Evolutionary conservation across 1,140 invertebrate genomes (phyloP), one percentile per base, ranked within the genome.

Genomic region (Leptestheria dahalacensis): DNA sequence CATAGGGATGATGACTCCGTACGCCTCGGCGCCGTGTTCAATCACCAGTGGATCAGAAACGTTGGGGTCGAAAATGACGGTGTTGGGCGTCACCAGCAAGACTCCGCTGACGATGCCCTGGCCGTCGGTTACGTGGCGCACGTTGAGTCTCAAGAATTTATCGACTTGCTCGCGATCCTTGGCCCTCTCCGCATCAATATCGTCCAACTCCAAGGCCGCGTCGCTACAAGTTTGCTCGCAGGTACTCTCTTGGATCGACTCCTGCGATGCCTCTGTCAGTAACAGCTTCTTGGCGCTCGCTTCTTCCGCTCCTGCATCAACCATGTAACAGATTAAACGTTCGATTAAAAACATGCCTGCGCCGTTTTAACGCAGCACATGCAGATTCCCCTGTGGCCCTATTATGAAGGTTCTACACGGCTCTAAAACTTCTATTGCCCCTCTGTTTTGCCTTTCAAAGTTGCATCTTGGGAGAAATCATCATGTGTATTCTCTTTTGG

Each of bases 11-110:
- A 97, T 96, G 51, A 97, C 91, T 25, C 93, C 92, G 71, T 97
- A 97, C 54, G 85, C 85, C 70, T 98, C 94, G 0, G 91, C 82
- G 3, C 93, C 91, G 70, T 95, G 91, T 73, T 97, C 94, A 66
- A 96, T 87, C 29, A 98, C 93, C 63, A 97, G 75, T 2, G 89
- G 84, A 76, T 97, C 93, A 4, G 88, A 91, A 23, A 97, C 91
- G 73, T 97, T 95, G 2, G 94, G 94, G 77, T 95, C 90, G 73
- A 98, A 98, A 94, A 99, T 98, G 63, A 98, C 83, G 48, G 93
- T 94, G 74, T 98, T 98, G 29, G 95, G 94, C 41, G 96, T 99
- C 49, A 99, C 92, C 61, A 99, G 75, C n/a, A 99, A 75, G 11
- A 96, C 92, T 15, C 95, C 95, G 6, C 82, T 80, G 3, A 96